phyloP scores from a whole-genome alignment of 2,113 vertebrate species.

The Peucedramus taeniatus region DNA sequence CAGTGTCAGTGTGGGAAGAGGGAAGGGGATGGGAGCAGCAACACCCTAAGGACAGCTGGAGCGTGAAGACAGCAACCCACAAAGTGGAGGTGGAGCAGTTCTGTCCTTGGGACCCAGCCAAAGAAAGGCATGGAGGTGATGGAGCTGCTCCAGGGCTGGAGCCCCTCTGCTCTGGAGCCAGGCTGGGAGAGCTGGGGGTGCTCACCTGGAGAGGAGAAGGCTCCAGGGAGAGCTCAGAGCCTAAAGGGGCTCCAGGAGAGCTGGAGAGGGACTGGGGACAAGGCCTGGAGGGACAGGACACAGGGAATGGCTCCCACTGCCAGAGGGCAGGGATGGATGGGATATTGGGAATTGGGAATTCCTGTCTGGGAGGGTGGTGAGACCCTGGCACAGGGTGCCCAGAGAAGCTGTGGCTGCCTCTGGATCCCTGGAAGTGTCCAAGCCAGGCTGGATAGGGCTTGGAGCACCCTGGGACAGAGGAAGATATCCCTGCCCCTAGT shows the following conservation, averaged over 20 bases:
- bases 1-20: rapidly evolving
- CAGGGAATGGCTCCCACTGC: background rate
- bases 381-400: background rate
- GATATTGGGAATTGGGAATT: background rate
- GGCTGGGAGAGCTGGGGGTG: background rate
- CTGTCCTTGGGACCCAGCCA: background rate
- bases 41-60: background rate
- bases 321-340: rapidly evolving
- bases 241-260: background rate
- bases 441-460: background rate
- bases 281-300: background rate
- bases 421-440: background rate
- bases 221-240: background rate
- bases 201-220: rapidly evolving
- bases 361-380: rapidly evolving
- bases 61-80: background rate
- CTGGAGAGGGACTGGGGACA: background rate
- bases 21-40: background rate
- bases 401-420: background rate
- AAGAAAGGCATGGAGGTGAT: rapidly evolving
- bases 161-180: background rate
- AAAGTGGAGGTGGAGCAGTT: background rate
- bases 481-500: background rate
- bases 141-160: background rate
- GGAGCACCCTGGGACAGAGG: background rate